phyloP scores from a whole-genome alignment of 1,140 invertebrate species.

The Drosophila miranda region DNA sequence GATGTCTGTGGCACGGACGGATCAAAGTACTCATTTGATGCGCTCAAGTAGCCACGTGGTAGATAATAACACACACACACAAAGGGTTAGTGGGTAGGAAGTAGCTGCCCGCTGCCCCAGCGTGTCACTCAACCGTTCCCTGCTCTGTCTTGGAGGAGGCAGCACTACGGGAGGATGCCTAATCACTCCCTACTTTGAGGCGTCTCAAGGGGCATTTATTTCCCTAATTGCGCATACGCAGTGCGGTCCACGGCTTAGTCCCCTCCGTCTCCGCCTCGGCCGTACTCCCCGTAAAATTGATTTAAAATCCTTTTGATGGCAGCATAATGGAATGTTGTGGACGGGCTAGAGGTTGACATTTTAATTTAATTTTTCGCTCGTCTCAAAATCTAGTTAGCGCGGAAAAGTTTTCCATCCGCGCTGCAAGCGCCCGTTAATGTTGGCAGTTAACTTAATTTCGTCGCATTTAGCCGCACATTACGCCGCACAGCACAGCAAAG shows the following conservation, averaged over 20 bases:
- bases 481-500: slow-evolving; percentile 40
- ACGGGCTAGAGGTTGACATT: not conserved
- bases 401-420: slow-evolving; percentile 38
- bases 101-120: slow-evolving; percentile 1
- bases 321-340: slow-evolving; percentile 26
- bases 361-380: too few relatives aligned
- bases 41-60: slow-evolving; percentile 57
- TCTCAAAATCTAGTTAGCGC: slow-evolving; percentile 15
- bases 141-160: too few relatives aligned
- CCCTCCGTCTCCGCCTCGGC: too few relatives aligned
- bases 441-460: slow-evolving; percentile 79
- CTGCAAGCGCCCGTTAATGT: slow-evolving; percentile 67
- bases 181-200: too few relatives aligned
- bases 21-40: slow-evolving; percentile 70
- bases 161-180: too few relatives aligned
- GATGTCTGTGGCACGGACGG: slow-evolving; percentile 16
- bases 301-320: slow-evolving; percentile 46
- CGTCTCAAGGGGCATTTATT: too few relatives aligned
- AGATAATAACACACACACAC: slow-evolving; percentile 58
- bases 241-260: too few relatives aligned
- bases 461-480: slow-evolving; percentile 80
- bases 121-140: not conserved
- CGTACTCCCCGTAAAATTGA: slow-evolving; percentile 12
- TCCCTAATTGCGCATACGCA: too few relatives aligned
- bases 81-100: slow-evolving; percentile 45